phyloP scores from a whole-genome alignment of 2,888 invertebrate species.

The Microctonus aethiopoides region DNA sequence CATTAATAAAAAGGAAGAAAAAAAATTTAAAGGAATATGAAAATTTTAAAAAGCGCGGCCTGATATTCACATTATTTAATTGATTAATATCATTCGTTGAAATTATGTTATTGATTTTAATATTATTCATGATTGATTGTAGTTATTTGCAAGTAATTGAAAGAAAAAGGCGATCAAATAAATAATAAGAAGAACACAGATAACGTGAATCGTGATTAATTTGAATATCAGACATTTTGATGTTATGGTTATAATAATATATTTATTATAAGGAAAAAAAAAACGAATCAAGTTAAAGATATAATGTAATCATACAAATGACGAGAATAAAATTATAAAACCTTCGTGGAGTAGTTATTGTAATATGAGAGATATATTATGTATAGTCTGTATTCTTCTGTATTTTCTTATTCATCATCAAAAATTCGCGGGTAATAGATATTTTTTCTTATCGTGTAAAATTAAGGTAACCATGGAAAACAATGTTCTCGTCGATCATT shows the following conservation, averaged over 20 bases:
- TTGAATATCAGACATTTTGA: slow-evolving; percentile 14
- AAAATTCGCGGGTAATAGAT: not conserved
- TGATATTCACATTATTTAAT: too few relatives aligned
- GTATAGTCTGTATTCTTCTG: not conserved
- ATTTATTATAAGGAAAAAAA: not conserved
- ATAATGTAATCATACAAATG: slow-evolving; percentile 16
- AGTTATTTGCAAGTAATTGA: not conserved
- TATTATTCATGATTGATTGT: not conserved
- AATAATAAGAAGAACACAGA: slow-evolving; percentile 5
- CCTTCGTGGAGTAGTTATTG: slow-evolving; percentile 1
- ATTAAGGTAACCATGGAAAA: slow-evolving; percentile 22
- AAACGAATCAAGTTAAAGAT: slow-evolving; percentile 18
- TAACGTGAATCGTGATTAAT: slow-evolving; percentile 22
- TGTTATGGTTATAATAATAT: slow-evolving; percentile 21
- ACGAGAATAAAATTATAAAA: slow-evolving; percentile 34
- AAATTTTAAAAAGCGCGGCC: too few relatives aligned
- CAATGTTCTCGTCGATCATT: not conserved
- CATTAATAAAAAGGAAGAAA: too few relatives aligned
- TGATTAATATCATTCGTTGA: too few relatives aligned
- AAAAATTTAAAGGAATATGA: too few relatives aligned
- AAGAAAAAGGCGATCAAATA: not conserved
- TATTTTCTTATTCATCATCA: not conserved
- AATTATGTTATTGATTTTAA: too few relatives aligned
- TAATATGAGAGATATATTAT: not conserved
- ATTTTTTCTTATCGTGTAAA: not conserved